These are phyloP conservation scores for Mirounga angustirostris DNA, from an alignment of 2,113 vertebrate species.

Conservation along the genomic window DNA sequence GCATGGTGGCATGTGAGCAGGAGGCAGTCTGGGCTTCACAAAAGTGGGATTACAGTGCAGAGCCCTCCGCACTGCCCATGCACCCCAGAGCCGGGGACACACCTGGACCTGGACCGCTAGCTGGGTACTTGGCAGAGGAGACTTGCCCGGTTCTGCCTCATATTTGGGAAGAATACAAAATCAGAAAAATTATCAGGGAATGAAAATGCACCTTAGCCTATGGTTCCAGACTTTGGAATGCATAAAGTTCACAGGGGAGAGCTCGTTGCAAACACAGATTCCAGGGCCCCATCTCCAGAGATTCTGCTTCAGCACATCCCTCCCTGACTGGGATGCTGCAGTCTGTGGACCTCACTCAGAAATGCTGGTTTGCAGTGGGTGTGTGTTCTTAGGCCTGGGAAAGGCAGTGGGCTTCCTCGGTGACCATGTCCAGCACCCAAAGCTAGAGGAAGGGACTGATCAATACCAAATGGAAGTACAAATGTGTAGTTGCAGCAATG, in stretches of 20 bases:
- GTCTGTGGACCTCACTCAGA: background rate
- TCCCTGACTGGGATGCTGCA: background rate
- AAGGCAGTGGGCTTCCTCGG: background rate
- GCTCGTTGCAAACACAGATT: background rate
- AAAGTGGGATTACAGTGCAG: background rate
- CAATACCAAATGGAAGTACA: too few relatives aligned
- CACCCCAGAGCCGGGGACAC: accelerated
- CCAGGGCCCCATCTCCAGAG: background rate
- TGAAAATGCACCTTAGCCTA: background rate
- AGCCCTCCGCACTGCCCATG: background rate
- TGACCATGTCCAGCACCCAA: background rate
- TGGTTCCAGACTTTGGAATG: background rate
- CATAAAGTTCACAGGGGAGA: background rate
- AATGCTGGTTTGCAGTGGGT: too few relatives aligned
- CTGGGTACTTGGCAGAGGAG: background rate
- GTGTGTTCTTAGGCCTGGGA: background rate
- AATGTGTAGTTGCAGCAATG: too few relatives aligned
- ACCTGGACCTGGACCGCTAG: background rate
- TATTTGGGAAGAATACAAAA: background rate
- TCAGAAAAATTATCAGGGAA: background rate
- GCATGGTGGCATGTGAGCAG: background rate
- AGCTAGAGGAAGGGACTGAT: background rate
- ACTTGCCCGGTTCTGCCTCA: background rate
- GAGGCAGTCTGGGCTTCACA: background rate
- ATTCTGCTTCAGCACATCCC: background rate